These are phyloP conservation scores for Scyliorhinus canicula DNA, from an alignment of 2,797 vertebrate genomes.

Conservation along the genomic window DNA sequence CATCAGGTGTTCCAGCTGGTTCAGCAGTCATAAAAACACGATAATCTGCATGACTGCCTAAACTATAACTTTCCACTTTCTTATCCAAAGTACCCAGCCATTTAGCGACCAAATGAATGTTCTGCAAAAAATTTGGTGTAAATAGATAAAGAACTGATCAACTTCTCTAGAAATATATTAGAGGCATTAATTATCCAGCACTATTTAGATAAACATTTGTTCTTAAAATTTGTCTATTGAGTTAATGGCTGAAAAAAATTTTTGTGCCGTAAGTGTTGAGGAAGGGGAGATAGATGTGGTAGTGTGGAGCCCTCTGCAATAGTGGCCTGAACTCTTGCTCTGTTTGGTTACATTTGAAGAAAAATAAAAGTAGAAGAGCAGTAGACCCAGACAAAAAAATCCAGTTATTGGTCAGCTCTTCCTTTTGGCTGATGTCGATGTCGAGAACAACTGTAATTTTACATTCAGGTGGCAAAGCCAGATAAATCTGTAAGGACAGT, in stretches of 20 bases:
- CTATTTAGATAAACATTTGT: background rate
- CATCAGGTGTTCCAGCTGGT: conserved; percentile 51
- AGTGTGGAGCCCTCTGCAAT: background rate
- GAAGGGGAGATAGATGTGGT: background rate
- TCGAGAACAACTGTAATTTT: no score
- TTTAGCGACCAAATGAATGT: conserved; percentile 62
- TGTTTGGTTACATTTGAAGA: background rate
- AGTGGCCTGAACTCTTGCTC: background rate
- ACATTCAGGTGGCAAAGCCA: no score
- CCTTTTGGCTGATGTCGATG: no score
- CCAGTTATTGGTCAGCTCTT: background rate
- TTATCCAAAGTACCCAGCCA: conserved; percentile 60
- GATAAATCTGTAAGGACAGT: no score
- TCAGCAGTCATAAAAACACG: conserved; percentile 59
- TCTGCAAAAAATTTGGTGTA: conserved; percentile 47
- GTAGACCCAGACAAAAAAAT: no score
- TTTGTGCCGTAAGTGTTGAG: background rate
- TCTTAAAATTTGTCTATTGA: background rate
- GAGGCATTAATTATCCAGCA: background rate
- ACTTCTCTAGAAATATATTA: background rate
- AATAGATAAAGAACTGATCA: background rate
- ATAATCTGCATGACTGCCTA: conserved; percentile 52
- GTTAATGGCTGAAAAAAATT: background rate
- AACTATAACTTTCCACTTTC: conserved; percentile 53
- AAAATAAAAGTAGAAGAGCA: background rate